These are phyloP conservation scores for Prosapia bicincta DNA, from an alignment of 2,888 invertebrate species.

Conservation along the genomic window DNA sequence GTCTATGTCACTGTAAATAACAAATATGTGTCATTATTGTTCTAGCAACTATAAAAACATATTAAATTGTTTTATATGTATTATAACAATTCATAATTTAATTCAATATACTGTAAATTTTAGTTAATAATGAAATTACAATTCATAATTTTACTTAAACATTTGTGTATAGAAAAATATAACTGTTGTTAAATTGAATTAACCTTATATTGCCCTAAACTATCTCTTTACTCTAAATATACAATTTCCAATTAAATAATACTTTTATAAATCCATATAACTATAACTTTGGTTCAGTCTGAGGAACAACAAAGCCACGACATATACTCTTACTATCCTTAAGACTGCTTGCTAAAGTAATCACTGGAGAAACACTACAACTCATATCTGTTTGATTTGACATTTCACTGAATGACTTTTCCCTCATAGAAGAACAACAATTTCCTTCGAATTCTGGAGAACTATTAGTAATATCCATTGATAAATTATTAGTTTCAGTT, in stretches of 20 bases:
- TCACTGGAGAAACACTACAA: conserved; percentile 37
- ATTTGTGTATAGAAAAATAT: too few relatives aligned
- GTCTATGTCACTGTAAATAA: too few relatives aligned
- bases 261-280: background rate
- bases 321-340: conserved; percentile 37
- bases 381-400: background rate
- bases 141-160: too few relatives aligned
- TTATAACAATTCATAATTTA: too few relatives aligned
- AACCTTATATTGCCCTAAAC: too few relatives aligned
- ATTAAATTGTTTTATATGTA: too few relatives aligned
- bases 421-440: background rate
- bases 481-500: background rate
- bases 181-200: too few relatives aligned
- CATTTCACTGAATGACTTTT: background rate
- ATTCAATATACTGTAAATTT: too few relatives aligned
- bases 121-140: too few relatives aligned
- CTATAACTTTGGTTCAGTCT: background rate
- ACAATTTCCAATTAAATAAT: background rate
- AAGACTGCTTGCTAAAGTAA: conserved; percentile 44
- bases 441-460: background rate
- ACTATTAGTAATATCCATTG: background rate
- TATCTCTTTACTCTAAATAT: background rate
- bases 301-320: conserved; percentile 30
- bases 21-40: too few relatives aligned
- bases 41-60: too few relatives aligned